phyloP scores from a whole-genome alignment of 2,888 invertebrate genomes.

The Rhingia rostrata region DNA sequence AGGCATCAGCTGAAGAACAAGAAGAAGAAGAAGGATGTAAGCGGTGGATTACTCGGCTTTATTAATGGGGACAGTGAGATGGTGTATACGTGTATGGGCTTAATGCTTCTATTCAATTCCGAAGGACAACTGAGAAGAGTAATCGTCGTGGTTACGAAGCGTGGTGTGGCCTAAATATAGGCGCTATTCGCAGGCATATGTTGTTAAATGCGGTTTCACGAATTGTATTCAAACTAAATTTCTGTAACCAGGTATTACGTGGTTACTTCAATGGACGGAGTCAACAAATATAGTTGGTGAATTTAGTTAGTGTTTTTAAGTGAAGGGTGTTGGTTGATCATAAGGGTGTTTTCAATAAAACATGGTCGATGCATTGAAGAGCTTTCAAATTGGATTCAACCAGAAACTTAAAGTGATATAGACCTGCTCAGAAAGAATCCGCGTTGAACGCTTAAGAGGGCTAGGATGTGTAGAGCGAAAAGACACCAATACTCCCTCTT shows the following conservation, averaged over 20 bases:
- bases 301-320: too few relatives aligned
- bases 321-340: too few relatives aligned
- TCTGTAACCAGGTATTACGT: not conserved
- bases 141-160: slow-evolving; percentile 24
- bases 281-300: too few relatives aligned
- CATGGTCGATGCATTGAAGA: too few relatives aligned
- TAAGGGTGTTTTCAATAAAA: too few relatives aligned
- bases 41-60: not conserved
- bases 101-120: not conserved
- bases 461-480: too few relatives aligned
- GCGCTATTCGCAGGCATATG: slow-evolving; percentile 24
- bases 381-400: too few relatives aligned
- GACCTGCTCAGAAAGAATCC: too few relatives aligned
- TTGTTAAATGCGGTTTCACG: slow-evolving; percentile 56
- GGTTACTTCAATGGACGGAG: too few relatives aligned
- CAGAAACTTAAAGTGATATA: too few relatives aligned
- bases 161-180: slow-evolving; percentile 13
- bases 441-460: too few relatives aligned
- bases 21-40: not conserved
- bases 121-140: slow-evolving; percentile 24
- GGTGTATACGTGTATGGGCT: slow-evolving; percentile 3
- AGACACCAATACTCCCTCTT: too few relatives aligned
- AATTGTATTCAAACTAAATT: slow-evolving; percentile 44
- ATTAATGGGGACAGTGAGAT: slow-evolving; percentile 3
- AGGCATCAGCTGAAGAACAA: not conserved